phyloP scores from a whole-genome alignment of 2,888 invertebrate genomes.

The Troglohyphantes excavatus region DNA sequence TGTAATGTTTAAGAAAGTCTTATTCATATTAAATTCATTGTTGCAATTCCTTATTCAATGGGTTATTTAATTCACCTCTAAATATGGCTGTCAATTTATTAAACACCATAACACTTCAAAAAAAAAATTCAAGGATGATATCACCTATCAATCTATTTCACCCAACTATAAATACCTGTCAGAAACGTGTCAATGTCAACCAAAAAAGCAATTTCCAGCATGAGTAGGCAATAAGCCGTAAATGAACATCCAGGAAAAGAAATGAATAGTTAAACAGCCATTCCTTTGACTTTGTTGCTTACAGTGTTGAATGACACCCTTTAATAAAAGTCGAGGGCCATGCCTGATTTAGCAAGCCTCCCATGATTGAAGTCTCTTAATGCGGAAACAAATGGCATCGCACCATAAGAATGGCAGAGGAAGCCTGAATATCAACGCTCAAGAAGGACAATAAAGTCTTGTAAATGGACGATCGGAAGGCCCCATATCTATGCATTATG shows the following conservation, averaged over 20 bases:
- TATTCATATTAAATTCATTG: too few species aligned
- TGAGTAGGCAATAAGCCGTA: neutral
- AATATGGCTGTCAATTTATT: too few species aligned
- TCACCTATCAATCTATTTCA: neutral
- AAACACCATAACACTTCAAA: too few species aligned
- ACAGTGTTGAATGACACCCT: constrained; percentile 1
- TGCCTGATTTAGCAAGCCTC: constrained; percentile 12
- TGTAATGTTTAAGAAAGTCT: too few species aligned
- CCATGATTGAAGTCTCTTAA: constrained; percentile 44
- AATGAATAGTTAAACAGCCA: constrained; percentile 41
- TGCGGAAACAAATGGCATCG: constrained; percentile 44
- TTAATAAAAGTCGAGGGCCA: constrained; percentile 13
- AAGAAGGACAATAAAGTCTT: constrained; percentile 66
- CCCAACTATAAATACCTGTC: constrained; percentile 25
- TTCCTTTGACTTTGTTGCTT: neutral
- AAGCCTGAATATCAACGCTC: constrained; percentile 34
- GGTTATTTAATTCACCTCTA: too few species aligned
- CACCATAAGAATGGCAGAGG: neutral
- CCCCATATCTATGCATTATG: constrained; percentile 68
- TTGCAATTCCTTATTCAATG: too few species aligned
- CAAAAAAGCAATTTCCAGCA: constrained; percentile 3
- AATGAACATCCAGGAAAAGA: neutral
- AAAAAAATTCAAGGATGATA: too few species aligned
- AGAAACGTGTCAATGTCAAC: constrained; percentile 2
- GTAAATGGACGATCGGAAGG: constrained; percentile 52